Evolutionary conservation across 2,797 vertebrate genomes (phyloP), one percentile per base, ranked within the genome.

Genomic region (Muscicapa striata): DNA sequence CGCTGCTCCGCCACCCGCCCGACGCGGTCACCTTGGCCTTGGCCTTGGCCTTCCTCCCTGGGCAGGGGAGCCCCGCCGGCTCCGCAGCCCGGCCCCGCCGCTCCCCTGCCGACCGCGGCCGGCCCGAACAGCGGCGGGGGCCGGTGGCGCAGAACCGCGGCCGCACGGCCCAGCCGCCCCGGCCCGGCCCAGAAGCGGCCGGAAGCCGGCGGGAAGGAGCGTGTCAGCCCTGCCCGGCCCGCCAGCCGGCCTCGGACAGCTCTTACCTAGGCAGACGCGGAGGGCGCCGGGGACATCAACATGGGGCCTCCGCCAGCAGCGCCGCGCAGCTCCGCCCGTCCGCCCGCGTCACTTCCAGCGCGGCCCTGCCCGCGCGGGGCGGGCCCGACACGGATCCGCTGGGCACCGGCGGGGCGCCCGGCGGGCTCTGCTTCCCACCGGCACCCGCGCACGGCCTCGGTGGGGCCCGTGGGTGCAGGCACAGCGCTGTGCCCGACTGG

Each of bases 391-490:
- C 9, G 15, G 40, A 52, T 38, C 49, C n/a, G 38, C 5, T 0
- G 58, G 34, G 7, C 7, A 1, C 0, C 2, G 19, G 4, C 2
- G 17, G 0, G 3, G 0, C 0, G 2, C 3, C 2, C 7, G 18
- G 18, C 1, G 11, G 46, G 22, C 46, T 46, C 12, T 12, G 4
- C 46, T 22, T 46, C 45, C 46, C 46, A 3, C 27, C 8, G 16
- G 49, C 49, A 5, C 15, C 6, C 26, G 3, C 23, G 0, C 5
- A 0, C 1, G 4, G 0, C 2, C 0, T 19, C 3, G 0, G 19
- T 1, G 8, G 11, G 10, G 4, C 3, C 15, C 2, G 19, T 4
- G 27, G 5, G 2, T 2, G 2, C 0, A 10, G 1, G 0, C 0
- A 0, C 2, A 1, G 10, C 4, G 1, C 5, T 0, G 23, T 4